phyloP scores from a whole-genome alignment of 2,797 vertebrate genomes.

The Gymnothorax javanicus region DNA sequence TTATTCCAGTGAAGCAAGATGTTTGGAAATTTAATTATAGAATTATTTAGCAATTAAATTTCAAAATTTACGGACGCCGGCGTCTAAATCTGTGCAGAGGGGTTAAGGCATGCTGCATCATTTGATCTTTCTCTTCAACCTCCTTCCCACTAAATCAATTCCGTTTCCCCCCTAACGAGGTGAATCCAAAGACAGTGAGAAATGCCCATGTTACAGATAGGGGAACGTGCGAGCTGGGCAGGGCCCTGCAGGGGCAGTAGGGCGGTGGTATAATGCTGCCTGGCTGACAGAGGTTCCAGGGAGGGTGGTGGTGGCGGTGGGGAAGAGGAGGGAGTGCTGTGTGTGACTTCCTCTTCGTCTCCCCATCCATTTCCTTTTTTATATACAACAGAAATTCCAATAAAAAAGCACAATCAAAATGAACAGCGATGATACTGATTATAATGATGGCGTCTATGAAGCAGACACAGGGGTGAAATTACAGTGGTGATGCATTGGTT shows the following conservation, averaged over 20 bases:
- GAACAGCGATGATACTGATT: neutral
- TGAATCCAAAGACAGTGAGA: neutral
- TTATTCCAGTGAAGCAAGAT: no score
- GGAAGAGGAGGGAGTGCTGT: neutral
- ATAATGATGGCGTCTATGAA: slow-evolving; percentile 9
- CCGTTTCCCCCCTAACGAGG: neutral
- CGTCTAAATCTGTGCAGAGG: no score
- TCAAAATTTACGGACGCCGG: no score
- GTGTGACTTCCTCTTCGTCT: neutral
- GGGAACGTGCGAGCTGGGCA: neutral
- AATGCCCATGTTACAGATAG: neutral
- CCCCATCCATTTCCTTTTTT: neutral
- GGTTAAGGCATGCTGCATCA: neutral
- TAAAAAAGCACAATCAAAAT: slow-evolving; percentile 4
- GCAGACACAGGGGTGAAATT: neutral
- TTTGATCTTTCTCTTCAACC: neutral
- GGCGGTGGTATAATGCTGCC: neutral
- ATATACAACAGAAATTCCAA: slow-evolving; percentile 14
- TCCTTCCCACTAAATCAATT: neutral
- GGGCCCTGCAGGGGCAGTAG: neutral
- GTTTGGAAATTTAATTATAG: no score
- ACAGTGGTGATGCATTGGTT: neutral
- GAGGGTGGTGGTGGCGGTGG: neutral
- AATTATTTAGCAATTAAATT: no score
- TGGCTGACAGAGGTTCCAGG: no score